Base-by-base conservation (phyloP, 2,888 invertebrate genomes). In the Hecatera dysodea region DNA sequence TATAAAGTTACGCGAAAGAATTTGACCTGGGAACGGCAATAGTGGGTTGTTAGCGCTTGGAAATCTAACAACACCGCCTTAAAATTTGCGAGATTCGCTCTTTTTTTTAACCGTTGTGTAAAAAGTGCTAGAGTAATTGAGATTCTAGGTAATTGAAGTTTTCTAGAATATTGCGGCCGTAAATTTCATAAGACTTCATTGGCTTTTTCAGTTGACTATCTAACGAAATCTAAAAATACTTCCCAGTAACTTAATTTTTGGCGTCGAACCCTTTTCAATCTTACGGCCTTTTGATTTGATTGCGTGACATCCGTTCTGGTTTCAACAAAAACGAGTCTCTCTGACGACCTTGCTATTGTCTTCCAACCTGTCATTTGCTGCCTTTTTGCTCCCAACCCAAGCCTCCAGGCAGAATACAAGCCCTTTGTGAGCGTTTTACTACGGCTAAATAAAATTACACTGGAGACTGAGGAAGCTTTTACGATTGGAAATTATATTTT, bases 301-400 rank as follows among this genome's bases (percentile, higher is more conserved):
- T 83, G 87, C 86, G 86, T 87, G 91, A 89, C 90, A 90, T 91
- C 90, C 92, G 90, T 85, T 87, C 77, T 67, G 71, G 74, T 67
- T 80, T 63, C 59, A 70, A 87, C 87, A 92, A 92, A 91, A 92
- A 91, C 90, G 66, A 79, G 89, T 87, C 90, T 87, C 86, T 57
- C 67, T 80, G 61, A 63, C 89, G 92, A 90, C 92, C 92, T 92
- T 92, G 92, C 90, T 86, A 90, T 92, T 91, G 92, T 92, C 86
- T 90, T 82, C 67, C 64, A 79, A 80, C 82, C 83, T 78, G 86
- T 84, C 82, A 86, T 81, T 83, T 72, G 66, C 69, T 74, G 70
- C 65, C 68, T 87, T 87, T 87, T 87, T 84, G 76, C 76, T 80
- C 56, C 29, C 24, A 48, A 44, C 44, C 52, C 63, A 27, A 60